Evolutionary conservation across 2,888 invertebrate genomes (phyloP), one percentile per base, ranked within the genome.

Genomic region (Deroplatys truncata): DNA sequence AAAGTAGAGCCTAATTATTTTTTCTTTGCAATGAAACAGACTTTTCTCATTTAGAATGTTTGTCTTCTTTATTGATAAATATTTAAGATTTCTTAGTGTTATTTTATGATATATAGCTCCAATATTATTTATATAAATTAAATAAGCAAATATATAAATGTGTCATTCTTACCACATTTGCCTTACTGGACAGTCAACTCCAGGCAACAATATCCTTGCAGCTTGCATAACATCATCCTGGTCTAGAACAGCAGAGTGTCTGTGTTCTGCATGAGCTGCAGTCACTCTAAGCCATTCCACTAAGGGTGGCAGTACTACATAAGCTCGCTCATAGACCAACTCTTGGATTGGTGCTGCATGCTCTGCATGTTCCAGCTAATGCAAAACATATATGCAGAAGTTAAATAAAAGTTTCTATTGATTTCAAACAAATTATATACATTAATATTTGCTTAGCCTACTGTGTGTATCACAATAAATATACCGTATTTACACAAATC

Each of bases 271-370:
- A 93, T 98, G 98, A 3, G 98, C 97, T 0, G 96, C 95, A 9
- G 97, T 96, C 0, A 97, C 98, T 25, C 98, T 94, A 91, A 98
- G 94, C 98, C 98, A 98, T 94, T 98, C 98, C n/a, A 97, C 96
- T 90, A 98, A 94, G 20, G 98, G 98, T 0, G 98, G 98, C 91
- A 98, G 94, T 0, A 98, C 98, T 20, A 98, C 97, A 92, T 98
- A 98, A 0, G 98, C 98, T 88, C 98, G 95, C 94, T 97, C 97
- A 91, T 97, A 98, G 93, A 98, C 97, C 91, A 98, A 94, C 92
- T 97, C 97, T 93, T 97, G 96, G 83, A 96, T 94, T 7, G 95
- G 95, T 15, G 94, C 92, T 90, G 91, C 90, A 90, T 91, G 90
- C 90, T 95, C 95, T 0, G 94, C 95, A 92, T 97, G 97, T 92